phyloP scores from a whole-genome alignment of 2,888 invertebrate species.

The Rhingia rostrata region DNA sequence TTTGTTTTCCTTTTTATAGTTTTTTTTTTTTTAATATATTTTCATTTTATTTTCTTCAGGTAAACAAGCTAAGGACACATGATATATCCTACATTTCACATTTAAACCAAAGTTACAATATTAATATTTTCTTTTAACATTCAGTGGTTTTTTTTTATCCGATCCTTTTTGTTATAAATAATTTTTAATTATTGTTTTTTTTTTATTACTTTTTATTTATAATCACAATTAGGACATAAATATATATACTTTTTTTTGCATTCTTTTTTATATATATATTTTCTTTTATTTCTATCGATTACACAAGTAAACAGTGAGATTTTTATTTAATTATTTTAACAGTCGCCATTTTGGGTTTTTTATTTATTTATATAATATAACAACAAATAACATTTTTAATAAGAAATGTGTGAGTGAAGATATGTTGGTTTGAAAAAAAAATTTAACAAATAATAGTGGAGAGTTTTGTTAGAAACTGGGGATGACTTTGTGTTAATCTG shows the following conservation, averaged over 20 bases:
- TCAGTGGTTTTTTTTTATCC: conserved; percentile 18
- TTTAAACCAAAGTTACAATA: conserved; percentile 38
- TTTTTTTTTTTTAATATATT: conserved; percentile 16
- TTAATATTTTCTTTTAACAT: conserved; percentile 8
- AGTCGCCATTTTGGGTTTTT: conserved; percentile 21
- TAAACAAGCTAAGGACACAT: conserved; percentile 74
- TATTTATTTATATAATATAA: conserved; percentile 40
- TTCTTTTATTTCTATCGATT: conserved; percentile 51
- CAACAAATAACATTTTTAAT: conserved; percentile 4
- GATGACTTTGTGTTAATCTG: neutral
- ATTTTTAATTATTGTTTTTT: conserved; percentile 35
- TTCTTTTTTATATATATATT: conserved; percentile 5
- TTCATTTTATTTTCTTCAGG: conserved; percentile 63
- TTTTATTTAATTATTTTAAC: conserved; percentile 46
- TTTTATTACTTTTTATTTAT: conserved; percentile 32
- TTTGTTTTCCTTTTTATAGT: conserved; percentile 13
- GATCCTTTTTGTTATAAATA: conserved; percentile 29
- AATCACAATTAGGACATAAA: conserved; percentile 69
- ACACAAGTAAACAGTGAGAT: conserved; percentile 54
- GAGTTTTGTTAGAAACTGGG: neutral
- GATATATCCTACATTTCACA: conserved; percentile 59
- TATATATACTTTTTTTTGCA: conserved; percentile 38
- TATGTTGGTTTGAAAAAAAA: conserved; percentile 55
- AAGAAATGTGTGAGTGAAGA: conserved; percentile 65
- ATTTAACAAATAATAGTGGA: neutral